Conservation (phyloP, 1,140 invertebrate species). For the Alviniconcha marisindica region DNA sequence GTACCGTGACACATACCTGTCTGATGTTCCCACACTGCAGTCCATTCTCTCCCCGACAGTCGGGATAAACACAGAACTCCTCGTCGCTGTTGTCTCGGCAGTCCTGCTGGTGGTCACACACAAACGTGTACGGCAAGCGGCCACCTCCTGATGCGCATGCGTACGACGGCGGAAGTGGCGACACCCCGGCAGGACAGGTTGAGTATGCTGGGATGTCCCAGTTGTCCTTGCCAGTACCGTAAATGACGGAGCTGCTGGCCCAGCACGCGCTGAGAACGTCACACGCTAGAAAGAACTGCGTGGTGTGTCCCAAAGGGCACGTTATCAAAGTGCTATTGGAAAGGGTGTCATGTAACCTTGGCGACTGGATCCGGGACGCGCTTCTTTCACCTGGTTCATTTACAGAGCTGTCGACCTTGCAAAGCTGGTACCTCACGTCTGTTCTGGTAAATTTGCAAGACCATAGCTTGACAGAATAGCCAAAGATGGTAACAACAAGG, state of each 20-base stretch:
- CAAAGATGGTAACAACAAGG: background rate
- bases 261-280: background rate
- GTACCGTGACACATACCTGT: no score
- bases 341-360: background rate
- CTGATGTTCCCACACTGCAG: background rate
- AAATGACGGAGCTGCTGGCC: background rate
- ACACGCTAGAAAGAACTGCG: background rate
- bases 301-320: background rate
- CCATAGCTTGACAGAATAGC: background rate
- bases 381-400: background rate
- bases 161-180: background rate
- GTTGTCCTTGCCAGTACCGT: background rate
- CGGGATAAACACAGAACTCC: background rate
- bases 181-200: background rate
- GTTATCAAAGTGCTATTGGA: background rate
- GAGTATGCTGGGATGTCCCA: background rate
- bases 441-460: background rate
- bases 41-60: background rate
- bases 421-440: background rate
- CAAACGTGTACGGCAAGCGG: background rate
- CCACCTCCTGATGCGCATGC: background rate
- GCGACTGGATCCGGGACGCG: no score
- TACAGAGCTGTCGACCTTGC: background rate
- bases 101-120: slow-evolving; percentile 1
- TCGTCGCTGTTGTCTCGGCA: background rate